Evolutionary conservation across 2,113 vertebrate genomes (phyloP).

Genomic region (Lasiurus borealis): DNA sequence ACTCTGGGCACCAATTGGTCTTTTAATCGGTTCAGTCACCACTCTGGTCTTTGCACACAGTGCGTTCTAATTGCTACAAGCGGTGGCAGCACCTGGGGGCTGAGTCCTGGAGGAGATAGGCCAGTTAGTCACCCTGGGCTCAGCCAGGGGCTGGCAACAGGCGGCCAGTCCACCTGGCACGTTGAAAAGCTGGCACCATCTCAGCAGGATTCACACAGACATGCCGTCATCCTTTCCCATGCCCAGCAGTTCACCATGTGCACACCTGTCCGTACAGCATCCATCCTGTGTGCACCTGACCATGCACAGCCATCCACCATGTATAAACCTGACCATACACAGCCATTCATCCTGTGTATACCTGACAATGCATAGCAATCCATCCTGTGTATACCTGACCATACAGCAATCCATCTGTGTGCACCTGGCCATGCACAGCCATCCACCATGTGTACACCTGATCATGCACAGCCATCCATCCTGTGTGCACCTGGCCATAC

Average conservation of each 20-base stretch:
- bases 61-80: conserved; percentile 89
- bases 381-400: not conserved
- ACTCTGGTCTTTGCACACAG: conserved; percentile 82
- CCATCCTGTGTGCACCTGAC: no score
- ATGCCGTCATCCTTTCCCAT: no score
- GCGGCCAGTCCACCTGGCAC: fast-evolving
- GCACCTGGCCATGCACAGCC: no score
- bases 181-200: not conserved
- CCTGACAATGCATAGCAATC: not conserved
- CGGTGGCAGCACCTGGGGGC: conserved; percentile 31
- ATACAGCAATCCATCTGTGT: no score
- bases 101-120: not conserved
- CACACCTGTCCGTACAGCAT: no score
- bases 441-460: no score
- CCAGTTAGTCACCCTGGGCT: not conserved
- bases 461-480: not conserved
- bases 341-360: no score
- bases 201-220: fast-evolving
- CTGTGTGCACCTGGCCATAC: no score
- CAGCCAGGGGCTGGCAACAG: not conserved
- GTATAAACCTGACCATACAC: not conserved
- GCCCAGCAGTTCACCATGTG: no score
- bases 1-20: conserved; percentile 87
- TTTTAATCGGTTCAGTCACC: conserved; percentile 90
- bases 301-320: no score